Conservation (phyloP, 2,888 invertebrate genomes). For the Lottia scabra region DNA sequence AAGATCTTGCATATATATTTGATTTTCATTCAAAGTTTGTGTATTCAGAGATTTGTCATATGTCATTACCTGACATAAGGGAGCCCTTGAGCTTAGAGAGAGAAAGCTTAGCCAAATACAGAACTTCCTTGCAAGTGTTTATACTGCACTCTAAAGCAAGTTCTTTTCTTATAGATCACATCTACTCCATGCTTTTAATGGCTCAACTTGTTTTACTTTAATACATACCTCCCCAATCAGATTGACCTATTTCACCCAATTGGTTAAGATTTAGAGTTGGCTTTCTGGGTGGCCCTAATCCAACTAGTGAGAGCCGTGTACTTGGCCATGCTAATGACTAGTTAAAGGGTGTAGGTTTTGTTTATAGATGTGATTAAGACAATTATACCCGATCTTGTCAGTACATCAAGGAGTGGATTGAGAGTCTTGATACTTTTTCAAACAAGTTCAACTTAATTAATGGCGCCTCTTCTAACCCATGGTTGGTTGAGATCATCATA, state of each 20-base stretch:
- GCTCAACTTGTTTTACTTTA: background rate
- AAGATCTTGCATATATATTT: constrained; percentile 1
- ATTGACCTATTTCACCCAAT: constrained; percentile 3
- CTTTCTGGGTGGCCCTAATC: background rate
- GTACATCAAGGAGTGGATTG: background rate
- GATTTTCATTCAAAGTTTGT: background rate
- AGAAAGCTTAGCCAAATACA: background rate
- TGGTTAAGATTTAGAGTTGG: background rate
- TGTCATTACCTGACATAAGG: background rate
- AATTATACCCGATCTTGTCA: constrained; percentile 1
- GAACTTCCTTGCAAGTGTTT: background rate
- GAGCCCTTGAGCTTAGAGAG: background rate
- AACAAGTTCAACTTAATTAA: no score
- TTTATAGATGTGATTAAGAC: constrained; percentile 5
- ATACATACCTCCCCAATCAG: background rate
- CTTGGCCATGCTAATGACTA: background rate
- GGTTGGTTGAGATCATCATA: no score
- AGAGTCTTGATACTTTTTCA: background rate
- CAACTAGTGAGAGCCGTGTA: background rate
- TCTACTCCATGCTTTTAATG: background rate
- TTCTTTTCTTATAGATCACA: background rate
- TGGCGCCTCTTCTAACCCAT: no score
- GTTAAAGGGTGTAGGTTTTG: constrained; percentile 7
- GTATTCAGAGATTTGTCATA: background rate
- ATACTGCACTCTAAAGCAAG: background rate